Base-by-base conservation (phyloP, 1,140 invertebrate species). In the Phenacoccus solenopsis region DNA sequence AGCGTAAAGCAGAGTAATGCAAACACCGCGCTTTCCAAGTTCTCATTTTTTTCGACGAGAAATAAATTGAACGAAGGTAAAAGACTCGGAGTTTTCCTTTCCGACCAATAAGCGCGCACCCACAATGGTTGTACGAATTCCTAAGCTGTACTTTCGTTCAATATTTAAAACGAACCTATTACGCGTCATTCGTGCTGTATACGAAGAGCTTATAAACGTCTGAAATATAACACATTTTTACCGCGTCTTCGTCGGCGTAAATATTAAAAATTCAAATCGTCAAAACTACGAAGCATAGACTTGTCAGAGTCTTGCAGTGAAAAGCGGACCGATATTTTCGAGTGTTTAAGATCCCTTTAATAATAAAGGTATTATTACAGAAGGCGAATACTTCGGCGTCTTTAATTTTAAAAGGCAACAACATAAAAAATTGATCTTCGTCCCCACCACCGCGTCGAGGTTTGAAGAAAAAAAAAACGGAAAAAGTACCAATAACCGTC, bases 401-500 rank as follows among this genome's bases (percentile, higher is more conserved):
- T 49, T 49, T 49, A 49, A 49, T 49, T 49, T 49, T 49, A 16
- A 49, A n/a, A n/a, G 38, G n/a, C n/a, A n/a, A n/a, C 16, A 49
- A 16, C 38, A 49, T 49, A 49, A 49, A 49, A 49, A 49, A 49
- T 49, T 49, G 38, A 49, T 49, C 38, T 16, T n/a, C 16, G 20
- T 49, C 38, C 38, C 38, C 38, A 9, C 38, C 16, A n/a, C n/a
- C n/a, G n/a, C n/a, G n/a, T n/a, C 16, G 30, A 32, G 30, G 12
- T 16, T 49, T 9, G 38, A n/a, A 49, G 38, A 49, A 49, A 49
- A 49, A 3, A 16, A 10, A n/a, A n/a, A n/a, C n/a, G n/a, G n/a
- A n/a, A n/a, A 49, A 49, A 49, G 38, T 49, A 49, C 38, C 38
- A 49, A 49, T 49, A 49, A 49, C 38, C 38, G 38, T 49, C 38